A percentile compares a stretch with the other conserved stretches of the same genome.
Conservation (phyloP, 2,888 invertebrate species). For the Tetramorium bicarinatum region DNA sequence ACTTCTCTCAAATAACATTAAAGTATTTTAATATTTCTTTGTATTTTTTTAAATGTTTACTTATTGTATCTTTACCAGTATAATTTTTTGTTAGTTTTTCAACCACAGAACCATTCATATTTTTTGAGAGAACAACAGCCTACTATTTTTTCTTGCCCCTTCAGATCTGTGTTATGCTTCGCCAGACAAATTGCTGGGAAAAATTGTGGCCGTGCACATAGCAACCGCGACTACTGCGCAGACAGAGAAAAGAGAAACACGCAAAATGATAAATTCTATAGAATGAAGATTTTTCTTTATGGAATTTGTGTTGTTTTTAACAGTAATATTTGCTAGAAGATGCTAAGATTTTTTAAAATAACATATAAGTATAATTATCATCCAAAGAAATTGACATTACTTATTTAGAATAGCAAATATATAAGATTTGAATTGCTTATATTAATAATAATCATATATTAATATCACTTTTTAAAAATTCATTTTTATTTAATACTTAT, state of each 20-base stretch:
- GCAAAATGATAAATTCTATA: conserved; percentile 45
- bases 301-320: conserved; percentile 30
- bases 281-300: conserved; percentile 36
- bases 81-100: conserved; percentile 79
- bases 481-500: not conserved
- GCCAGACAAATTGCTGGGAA: conserved; percentile 70
- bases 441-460: conserved; percentile 2
- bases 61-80: conserved; percentile 50
- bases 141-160: conserved; percentile 60
- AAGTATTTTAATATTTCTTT: not conserved
- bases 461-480: not conserved
- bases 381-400: not conserved
- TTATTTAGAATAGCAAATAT: not conserved
- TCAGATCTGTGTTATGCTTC: conserved; percentile 69
- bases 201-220: conserved; percentile 66
- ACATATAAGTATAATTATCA: not conserved
- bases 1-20: not conserved
- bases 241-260: conserved; percentile 45
- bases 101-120: conserved; percentile 53
- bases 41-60: not conserved
- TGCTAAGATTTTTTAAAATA: conserved; percentile 5
- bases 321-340: not conserved
- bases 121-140: conserved; percentile 46
- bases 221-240: conserved; percentile 32
- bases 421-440: not conserved